Conservation (phyloP, 2,797 vertebrate genomes). For the Cirrhinus mrigala region DNA sequence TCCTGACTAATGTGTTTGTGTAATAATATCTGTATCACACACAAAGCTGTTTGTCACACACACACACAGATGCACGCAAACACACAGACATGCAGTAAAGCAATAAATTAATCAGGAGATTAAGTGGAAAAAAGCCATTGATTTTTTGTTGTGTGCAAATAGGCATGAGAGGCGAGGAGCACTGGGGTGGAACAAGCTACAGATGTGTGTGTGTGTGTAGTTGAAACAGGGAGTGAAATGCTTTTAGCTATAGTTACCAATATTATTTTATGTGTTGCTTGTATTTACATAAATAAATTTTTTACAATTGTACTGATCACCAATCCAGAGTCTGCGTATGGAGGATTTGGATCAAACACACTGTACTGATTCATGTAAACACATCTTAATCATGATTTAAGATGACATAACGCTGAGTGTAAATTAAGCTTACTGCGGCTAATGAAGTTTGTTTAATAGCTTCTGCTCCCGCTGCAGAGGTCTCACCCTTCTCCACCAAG, state of each 20-base stretch:
- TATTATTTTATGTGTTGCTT: not conserved
- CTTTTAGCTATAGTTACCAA: not conserved
- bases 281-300: not conserved
- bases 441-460: conserved; percentile 43
- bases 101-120: conserved; percentile 65
- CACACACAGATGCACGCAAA: conserved; percentile 49
- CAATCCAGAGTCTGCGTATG: not conserved
- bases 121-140: conserved; percentile 63
- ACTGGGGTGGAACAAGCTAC: conserved; percentile 54
- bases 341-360: not conserved
- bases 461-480: conserved; percentile 44
- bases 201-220: conserved; percentile 24
- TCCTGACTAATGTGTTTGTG: conserved; percentile 71
- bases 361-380: not conserved
- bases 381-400: conserved; percentile 19
- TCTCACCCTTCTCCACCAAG: conserved; percentile 49
- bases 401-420: conserved; percentile 39
- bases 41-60: conserved; percentile 57
- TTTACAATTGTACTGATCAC: not conserved
- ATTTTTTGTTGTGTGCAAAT: conserved; percentile 64
- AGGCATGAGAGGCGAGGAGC: conserved; percentile 55
- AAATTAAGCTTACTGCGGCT: conserved; percentile 60
- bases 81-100: conserved; percentile 50
- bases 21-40: conserved; percentile 75
- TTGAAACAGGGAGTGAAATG: not conserved